These are phyloP conservation scores for Drosophila sordidula DNA, from an alignment of 2,888 invertebrate genomes.

Conservation along the genomic window DNA sequence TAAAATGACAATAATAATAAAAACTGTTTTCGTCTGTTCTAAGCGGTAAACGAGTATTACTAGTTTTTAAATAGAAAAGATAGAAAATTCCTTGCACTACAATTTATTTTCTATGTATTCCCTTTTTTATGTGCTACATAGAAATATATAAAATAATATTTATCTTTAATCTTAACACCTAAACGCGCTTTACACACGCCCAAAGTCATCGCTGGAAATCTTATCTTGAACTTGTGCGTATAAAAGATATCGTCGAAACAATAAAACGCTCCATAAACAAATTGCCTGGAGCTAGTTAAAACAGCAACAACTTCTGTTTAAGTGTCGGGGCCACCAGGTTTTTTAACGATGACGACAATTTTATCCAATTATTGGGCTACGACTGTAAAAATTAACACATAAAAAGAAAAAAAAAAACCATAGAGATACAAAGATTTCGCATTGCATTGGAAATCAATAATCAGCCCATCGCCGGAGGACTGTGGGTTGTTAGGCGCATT, in stretches of 20 bases:
- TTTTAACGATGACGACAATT: conserved; percentile 58
- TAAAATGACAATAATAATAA: too few relatives aligned
- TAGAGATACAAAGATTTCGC: conserved; percentile 29
- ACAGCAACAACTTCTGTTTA: conserved; percentile 60
- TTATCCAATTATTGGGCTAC: conserved; percentile 56
- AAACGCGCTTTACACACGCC: conserved; percentile 6
- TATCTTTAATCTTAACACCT: conserved; percentile 27
- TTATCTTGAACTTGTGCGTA: conserved; percentile 39
- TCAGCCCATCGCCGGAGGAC: conserved; percentile 18
- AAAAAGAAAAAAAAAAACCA: conserved; percentile 16
- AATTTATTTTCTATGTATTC: not conserved
- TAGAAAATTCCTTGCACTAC: not conserved
- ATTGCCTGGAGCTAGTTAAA: conserved; percentile 29
- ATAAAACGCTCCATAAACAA: conserved; percentile 54
- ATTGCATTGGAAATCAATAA: conserved; percentile 52
- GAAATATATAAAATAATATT: conserved; percentile 3
- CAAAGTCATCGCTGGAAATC: conserved; percentile 3
- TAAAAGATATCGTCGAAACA: conserved; percentile 37
- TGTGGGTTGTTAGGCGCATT: conserved; percentile 10
- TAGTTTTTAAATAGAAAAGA: too few relatives aligned
- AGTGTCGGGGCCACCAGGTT: conserved; percentile 34
- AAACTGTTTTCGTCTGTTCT: too few relatives aligned
- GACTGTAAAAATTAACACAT: conserved; percentile 54
- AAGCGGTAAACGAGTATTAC: too few relatives aligned
- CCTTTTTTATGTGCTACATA: conserved; percentile 6